These are phyloP conservation scores for Nothocercus nigrocapillus DNA, from an alignment of 2,113 vertebrate genomes.

Conservation along the genomic window DNA sequence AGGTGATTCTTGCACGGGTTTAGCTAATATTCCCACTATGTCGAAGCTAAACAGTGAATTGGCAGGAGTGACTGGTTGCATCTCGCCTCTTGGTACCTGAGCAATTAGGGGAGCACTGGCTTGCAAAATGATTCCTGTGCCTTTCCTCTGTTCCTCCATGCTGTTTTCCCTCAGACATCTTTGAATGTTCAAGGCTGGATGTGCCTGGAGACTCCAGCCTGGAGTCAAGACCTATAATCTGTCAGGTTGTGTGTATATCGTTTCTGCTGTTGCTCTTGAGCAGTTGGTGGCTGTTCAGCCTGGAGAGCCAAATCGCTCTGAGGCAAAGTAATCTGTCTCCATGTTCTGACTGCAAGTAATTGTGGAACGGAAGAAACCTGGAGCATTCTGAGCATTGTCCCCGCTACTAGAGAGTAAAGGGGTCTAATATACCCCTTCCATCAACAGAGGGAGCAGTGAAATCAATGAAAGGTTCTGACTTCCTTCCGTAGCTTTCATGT, in stretches of 20 bases:
- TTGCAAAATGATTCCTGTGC: neutral
- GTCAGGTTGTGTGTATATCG: conserved; percentile 3
- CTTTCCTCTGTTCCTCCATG: neutral
- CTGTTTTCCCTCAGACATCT: neutral
- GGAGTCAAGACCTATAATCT: neutral
- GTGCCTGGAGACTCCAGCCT: conserved; percentile 1
- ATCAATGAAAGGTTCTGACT: neutral
- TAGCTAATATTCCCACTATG: neutral
- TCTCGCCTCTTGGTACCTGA: neutral
- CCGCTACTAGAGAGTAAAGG: neutral
- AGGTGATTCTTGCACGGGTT: neutral
- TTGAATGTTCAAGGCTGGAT: conserved; percentile 7
- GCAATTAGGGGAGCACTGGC: neutral
- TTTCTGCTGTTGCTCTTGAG: neutral
- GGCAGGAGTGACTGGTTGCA: neutral
- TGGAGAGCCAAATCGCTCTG: conserved; percentile 32
- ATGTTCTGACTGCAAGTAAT: conserved; percentile 36
- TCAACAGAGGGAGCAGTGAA: neutral
- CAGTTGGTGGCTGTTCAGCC: conserved; percentile 14
- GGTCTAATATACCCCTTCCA: neutral
- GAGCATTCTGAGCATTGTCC: neutral
- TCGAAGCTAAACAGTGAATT: neutral
- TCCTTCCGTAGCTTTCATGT: neutral
- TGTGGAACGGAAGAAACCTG: conserved; percentile 24
- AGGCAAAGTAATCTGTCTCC: conserved; percentile 9